Percentiles rank a stretch among this genome's conserved stretches.
phyloP scores from a whole-genome alignment of 2,888 invertebrate genomes.

The Syrista parreyssii region DNA sequence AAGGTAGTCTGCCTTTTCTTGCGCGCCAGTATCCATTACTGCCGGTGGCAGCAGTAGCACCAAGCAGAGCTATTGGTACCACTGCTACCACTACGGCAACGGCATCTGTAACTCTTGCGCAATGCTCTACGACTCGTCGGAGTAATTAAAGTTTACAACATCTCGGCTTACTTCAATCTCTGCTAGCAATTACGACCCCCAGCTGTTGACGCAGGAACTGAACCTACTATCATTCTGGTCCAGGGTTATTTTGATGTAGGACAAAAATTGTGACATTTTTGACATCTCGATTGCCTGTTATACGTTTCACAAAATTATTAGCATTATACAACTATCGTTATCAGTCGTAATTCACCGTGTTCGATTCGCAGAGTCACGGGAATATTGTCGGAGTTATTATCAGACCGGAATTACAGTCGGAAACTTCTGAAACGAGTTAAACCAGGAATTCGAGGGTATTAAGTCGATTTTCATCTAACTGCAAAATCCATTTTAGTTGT shows the following conservation, averaged over 20 bases:
- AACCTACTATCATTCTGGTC: background rate
- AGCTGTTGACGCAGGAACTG: conserved; percentile 11
- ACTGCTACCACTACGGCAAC: background rate
- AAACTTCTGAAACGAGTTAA: conserved; percentile 34
- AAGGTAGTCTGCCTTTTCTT: background rate
- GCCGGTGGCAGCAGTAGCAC: background rate
- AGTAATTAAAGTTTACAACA: conserved; percentile 38
- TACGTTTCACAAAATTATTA: background rate
- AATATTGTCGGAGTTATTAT: conserved; percentile 46
- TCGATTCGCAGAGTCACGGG: background rate
- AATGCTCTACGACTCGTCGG: conserved; percentile 12
- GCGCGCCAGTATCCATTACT: background rate
- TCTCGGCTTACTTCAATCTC: conserved; percentile 34
- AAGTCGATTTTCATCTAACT: background rate
- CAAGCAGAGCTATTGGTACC: background rate
- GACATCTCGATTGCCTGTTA: background rate
- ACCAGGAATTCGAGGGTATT: background rate
- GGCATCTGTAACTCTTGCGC: conserved; percentile 14
- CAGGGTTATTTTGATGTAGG: background rate
- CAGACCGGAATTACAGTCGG: conserved; percentile 54
- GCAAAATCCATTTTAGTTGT: background rate
- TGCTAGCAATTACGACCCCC: conserved; percentile 12
- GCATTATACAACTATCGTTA: background rate
- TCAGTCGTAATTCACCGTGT: background rate
- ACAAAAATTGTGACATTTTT: background rate